Base-by-base conservation (phyloP, 2,113 vertebrate genomes). In the Gorsachius goisagi region DNA sequence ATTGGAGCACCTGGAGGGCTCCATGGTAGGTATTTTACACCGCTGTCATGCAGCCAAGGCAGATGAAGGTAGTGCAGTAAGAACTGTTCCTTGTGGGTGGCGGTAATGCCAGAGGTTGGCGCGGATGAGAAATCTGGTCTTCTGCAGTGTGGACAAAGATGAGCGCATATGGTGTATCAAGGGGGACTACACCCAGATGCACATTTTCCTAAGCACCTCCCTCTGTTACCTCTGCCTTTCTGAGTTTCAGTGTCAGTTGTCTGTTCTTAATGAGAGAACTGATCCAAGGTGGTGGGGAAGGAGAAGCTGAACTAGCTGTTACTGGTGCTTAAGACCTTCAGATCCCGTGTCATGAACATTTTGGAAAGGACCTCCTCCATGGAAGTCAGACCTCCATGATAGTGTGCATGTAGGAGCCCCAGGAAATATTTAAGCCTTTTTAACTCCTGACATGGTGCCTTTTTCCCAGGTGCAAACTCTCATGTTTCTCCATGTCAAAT, bases 151-250 rank as follows among this genome's bases (percentile, higher is more conserved):
- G 21, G 50, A 21, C 8, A 37, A 77, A 59, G 59, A 26, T 56
- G 50, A 89, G 35, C 0, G 0, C 2, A 0, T 45, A 15, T 60
- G 9, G 5, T n/a, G 4, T 45, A 39, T n/a, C 18, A 47, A 76
- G 33, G 44, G 6, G 12, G 12, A 12, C 26, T 66, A 41, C 45
- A 37, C 15, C 9, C 14, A 55, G 32, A 28, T 60, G 26, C n/a
- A 58, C 9, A 8, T 77, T 74, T 85, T 69, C 28, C 55, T 27
- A 32, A 60, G 11, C 32, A 41, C 39, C 16, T 66, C 35, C 24
- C 10, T 50, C 37, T 53, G 11, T 50, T 75, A 11, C 12, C 17
- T 85, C 68, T 74, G 39, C 63, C 41, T 52, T 80, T 30, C 39
- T 71, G 18, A 2, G 20, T 41, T 63, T 50, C n/a, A 27, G 7